phyloP scores from a whole-genome alignment of 2,797 vertebrate genomes.

The Pangasius mekongensis region DNA sequence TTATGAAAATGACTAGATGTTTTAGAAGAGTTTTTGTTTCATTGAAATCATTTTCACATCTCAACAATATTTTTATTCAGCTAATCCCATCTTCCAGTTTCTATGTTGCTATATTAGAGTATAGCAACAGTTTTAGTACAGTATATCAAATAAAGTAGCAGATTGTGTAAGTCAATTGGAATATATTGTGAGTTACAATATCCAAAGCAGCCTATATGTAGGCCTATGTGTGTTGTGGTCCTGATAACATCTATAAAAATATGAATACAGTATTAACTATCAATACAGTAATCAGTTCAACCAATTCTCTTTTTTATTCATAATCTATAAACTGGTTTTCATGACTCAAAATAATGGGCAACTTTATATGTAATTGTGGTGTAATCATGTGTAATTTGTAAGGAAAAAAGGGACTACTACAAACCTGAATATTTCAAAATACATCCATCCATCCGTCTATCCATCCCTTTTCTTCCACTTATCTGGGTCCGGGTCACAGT shows the following conservation, averaged over 20 bases:
- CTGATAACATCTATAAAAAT: background rate
- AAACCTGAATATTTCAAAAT: too few species aligned
- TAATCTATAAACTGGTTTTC: too few species aligned
- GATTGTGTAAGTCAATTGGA: background rate
- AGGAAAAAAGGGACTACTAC: background rate
- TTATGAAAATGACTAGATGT: background rate
- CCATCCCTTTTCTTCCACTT: too few species aligned
- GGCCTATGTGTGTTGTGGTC: too few species aligned
- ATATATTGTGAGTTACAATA: background rate
- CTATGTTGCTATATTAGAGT: background rate
- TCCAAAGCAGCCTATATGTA: background rate
- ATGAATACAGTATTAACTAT: too few species aligned
- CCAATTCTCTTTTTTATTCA: too few species aligned
- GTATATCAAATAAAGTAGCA: background rate
- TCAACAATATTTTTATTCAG: background rate
- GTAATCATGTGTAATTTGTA: background rate
- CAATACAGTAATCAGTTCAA: too few species aligned
- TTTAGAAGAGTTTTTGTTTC: background rate
- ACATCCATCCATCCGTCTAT: too few species aligned
- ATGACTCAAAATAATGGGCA: too few species aligned
- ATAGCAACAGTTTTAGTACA: background rate
- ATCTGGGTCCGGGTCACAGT: too few species aligned
- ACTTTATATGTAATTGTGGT: background rate
- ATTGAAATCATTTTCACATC: background rate
- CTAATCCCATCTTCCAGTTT: background rate